phyloP scores from a whole-genome alignment of 1,140 invertebrate genomes.

The Acromyrmex echinatior region DNA sequence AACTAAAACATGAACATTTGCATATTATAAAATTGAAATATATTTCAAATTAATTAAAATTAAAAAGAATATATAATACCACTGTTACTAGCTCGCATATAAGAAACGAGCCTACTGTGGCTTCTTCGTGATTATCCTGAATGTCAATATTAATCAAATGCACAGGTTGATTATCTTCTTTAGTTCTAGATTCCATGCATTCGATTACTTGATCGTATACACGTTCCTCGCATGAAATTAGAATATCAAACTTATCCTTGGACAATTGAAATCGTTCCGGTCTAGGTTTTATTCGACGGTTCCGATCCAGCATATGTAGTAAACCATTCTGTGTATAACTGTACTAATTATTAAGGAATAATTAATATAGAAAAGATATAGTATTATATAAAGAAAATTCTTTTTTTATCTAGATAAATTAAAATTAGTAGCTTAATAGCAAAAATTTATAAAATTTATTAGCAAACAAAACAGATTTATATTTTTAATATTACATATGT shows the following conservation, averaged over 20 bases:
- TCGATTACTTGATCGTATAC: conserved; percentile 98
- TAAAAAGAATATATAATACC: conserved; percentile 87
- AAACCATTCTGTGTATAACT: conserved; percentile 99
- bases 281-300: conserved; percentile 96
- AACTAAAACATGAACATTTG: conserved; percentile 89
- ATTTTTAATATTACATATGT: not conserved
- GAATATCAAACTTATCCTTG: conserved; percentile 97
- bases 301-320: conserved; percentile 99
- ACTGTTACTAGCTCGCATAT: conserved; percentile 97
- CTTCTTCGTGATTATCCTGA: conserved; percentile 99
- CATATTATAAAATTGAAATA: conserved; percentile 1
- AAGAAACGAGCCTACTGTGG: conserved; percentile 99
- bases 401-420: not conserved
- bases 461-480: not conserved
- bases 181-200: conserved; percentile 91
- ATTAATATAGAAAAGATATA: not conserved
- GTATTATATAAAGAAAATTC: not conserved
- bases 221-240: conserved; percentile 99
- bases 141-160: conserved; percentile 99
- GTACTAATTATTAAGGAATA: conserved; percentile 52
- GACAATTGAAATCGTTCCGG: conserved; percentile 98
- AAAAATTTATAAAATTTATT: not conserved
- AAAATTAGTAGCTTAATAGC: not conserved
- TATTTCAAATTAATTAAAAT: conserved; percentile 10
- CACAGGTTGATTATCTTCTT: conserved; percentile 93